Conservation (phyloP, 2,888 invertebrate genomes). For the Trypoxylon attenuatum region DNA sequence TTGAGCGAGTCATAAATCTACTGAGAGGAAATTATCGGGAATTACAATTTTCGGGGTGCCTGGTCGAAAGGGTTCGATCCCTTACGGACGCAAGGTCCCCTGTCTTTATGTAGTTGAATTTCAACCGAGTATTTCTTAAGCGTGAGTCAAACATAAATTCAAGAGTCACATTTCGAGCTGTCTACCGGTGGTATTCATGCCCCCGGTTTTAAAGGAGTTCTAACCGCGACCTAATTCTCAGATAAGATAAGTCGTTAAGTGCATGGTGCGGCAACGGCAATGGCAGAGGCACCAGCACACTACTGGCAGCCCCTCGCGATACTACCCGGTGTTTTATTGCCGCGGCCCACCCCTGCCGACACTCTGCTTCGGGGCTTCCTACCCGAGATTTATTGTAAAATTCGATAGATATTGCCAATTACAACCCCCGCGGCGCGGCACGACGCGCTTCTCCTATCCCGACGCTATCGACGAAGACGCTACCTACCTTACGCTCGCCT, state of each 20-base stretch:
- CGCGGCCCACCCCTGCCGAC: slow-evolving; percentile 44
- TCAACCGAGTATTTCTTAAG: neutral
- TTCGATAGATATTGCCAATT: slow-evolving; percentile 73
- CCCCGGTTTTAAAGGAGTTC: slow-evolving; percentile 45
- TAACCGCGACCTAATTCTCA: slow-evolving; percentile 66
- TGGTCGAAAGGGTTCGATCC: too few relatives aligned
- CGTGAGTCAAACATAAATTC: neutral
- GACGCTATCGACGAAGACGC: slow-evolving; percentile 38
- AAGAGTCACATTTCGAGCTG: slow-evolving; percentile 19
- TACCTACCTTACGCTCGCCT: slow-evolving; percentile 48
- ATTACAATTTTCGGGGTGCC: too few relatives aligned
- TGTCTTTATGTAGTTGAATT: too few relatives aligned
- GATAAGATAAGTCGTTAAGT: slow-evolving; percentile 72
- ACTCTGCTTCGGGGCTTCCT: slow-evolving; percentile 52
- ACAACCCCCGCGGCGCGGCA: slow-evolving; percentile 60
- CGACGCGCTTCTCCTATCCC: slow-evolving; percentile 2
- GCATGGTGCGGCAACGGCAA: slow-evolving; percentile 59
- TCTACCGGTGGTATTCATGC: slow-evolving; percentile 17
- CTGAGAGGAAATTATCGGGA: too few relatives aligned
- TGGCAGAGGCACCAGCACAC: too few relatives aligned
- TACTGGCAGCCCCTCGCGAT: slow-evolving; percentile 64
- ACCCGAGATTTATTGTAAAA: slow-evolving; percentile 70
- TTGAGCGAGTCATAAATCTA: too few relatives aligned
- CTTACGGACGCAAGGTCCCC: too few relatives aligned
- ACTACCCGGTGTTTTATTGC: slow-evolving; percentile 68